Evolutionary conservation across 2,888 invertebrate genomes (phyloP).

Genomic region (Napeogenes sylphis): DNA sequence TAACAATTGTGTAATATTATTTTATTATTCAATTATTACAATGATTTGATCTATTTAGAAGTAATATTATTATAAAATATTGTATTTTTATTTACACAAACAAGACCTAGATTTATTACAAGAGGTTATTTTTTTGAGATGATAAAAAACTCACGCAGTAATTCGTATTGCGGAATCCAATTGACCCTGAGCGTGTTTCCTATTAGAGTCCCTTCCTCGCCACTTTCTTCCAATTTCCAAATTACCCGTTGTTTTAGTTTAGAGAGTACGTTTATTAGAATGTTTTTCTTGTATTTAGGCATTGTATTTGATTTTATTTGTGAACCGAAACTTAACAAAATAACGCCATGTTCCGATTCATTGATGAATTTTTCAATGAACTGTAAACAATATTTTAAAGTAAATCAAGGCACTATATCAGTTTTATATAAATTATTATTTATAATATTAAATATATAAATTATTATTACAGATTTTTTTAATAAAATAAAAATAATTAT

Average conservation of each 20-base stretch:
- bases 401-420: neutral
- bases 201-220: slow-evolving; percentile 54
- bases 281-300: slow-evolving; percentile 77
- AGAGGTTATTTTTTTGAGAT: no score
- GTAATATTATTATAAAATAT: no score
- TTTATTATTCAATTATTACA: no score
- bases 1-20: neutral
- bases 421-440: neutral
- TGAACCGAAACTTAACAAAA: slow-evolving; percentile 88
- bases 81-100: no score
- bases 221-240: slow-evolving; percentile 86
- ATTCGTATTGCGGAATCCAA: slow-evolving; percentile 86
- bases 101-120: no score
- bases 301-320: slow-evolving; percentile 83
- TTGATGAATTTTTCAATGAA: slow-evolving; percentile 81
- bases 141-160: slow-evolving; percentile 79
- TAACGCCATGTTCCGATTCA: slow-evolving; percentile 81
- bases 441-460: neutral
- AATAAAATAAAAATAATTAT: neutral
- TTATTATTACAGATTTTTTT: neutral
- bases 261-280: slow-evolving; percentile 80
- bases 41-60: no score
- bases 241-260: slow-evolving; percentile 83
- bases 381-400: slow-evolving; percentile 52
- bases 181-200: slow-evolving; percentile 78